A percentile compares a stretch with the other conserved stretches of the same genome.
Evolutionary conservation across 2,888 invertebrate genomes (phyloP).

Genomic region (Agriopis leucophaearia): DNA sequence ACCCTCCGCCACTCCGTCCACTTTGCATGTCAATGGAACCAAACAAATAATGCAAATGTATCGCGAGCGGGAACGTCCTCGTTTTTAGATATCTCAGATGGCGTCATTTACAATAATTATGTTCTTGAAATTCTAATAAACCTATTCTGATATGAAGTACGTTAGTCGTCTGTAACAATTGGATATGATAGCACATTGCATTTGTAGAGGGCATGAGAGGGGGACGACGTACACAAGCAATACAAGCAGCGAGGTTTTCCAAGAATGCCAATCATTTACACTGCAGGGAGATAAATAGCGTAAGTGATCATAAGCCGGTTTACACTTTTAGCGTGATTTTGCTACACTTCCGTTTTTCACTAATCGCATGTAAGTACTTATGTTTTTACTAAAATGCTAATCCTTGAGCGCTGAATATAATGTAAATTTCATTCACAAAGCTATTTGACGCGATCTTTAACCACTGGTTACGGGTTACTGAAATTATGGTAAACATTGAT

Average conservation of each 20-base stretch:
- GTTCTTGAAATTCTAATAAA: background rate
- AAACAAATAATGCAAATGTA: conserved; percentile 44
- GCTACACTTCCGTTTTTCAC: conserved; percentile 52
- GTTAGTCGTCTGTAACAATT: conserved; percentile 2
- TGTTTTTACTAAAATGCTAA: conserved; percentile 20
- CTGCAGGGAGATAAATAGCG: conserved; percentile 55
- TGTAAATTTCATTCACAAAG: conserved; percentile 4
- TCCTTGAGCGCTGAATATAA: conserved; percentile 11
- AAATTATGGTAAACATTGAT: conserved; percentile 5
- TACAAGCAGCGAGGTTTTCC: conserved; percentile 33
- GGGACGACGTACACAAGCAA: conserved; percentile 42
- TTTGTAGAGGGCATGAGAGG: conserved; percentile 58
- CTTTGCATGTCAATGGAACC: conserved; percentile 60
- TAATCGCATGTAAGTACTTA: conserved; percentile 61
- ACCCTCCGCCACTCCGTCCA: conserved; percentile 29
- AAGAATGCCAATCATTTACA: conserved; percentile 54
- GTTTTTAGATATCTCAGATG: conserved; percentile 33
- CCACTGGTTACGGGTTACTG: conserved; percentile 13
- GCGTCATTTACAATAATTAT: conserved; percentile 9
- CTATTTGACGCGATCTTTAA: conserved; percentile 3
- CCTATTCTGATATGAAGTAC: background rate
- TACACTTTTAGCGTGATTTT: conserved; percentile 62
- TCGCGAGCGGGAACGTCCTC: conserved; percentile 36
- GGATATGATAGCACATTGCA: conserved; percentile 43
- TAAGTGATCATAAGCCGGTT: conserved; percentile 84